Evolutionary conservation across 2,797 vertebrate genomes (phyloP).

Genomic region (Otus scops): DNA sequence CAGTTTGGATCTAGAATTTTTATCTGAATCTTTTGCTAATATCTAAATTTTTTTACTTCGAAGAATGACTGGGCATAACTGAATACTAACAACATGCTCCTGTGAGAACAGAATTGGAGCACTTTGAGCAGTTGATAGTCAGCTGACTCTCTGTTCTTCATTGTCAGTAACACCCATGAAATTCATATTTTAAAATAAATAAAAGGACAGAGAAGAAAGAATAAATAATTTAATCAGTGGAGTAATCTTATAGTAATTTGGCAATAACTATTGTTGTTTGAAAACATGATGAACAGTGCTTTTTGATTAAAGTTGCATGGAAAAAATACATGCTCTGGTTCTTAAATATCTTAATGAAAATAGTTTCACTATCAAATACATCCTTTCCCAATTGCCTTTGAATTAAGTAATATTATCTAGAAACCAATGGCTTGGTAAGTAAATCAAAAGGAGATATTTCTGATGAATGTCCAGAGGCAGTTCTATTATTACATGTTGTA

Average conservation of each 20-base stretch:
- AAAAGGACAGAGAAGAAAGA: neutral
- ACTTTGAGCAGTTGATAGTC: neutral
- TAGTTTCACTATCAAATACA: neutral
- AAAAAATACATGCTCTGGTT: neutral
- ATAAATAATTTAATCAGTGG: conserved; percentile 31
- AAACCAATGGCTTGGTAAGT: conserved; percentile 6
- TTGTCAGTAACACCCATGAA: neutral
- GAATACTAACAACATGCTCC: neutral
- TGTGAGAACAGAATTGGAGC: neutral
- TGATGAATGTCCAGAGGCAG: neutral
- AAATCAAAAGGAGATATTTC: conserved; percentile 48
- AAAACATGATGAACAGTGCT: conserved; percentile 1
- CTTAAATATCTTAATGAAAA: conserved; percentile 41
- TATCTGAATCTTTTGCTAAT: neutral
- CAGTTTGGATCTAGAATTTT: neutral
- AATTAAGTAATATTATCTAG: neutral
- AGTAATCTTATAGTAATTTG: conserved; percentile 47
- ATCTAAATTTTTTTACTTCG: neutral
- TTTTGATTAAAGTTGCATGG: conserved; percentile 48
- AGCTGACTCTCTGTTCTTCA: neutral
- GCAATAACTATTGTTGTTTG: conserved; percentile 50
- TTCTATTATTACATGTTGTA: neutral
- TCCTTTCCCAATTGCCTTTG: conserved; percentile 29
- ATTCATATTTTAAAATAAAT: conserved; percentile 8
- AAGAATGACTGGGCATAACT: neutral